Evolutionary conservation across 1,140 invertebrate species (phyloP), one percentile per base, ranked within the genome.

Genomic region (Scaptomyza montana): DNA sequence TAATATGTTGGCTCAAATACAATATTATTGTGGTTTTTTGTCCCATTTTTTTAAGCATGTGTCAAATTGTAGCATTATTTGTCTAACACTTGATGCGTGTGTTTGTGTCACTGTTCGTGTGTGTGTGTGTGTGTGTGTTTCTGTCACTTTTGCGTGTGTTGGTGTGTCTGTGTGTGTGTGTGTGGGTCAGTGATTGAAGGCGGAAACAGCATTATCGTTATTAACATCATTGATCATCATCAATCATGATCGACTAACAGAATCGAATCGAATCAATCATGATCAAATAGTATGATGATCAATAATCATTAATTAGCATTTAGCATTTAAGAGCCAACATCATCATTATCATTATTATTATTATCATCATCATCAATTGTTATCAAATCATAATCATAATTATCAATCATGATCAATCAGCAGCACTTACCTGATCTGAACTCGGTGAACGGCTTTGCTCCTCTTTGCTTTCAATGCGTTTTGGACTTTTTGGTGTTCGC

Each of bases 401-500:
- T 36, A 28, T 56, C 28, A 36, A 33, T 64, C 9, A 57, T 59
- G 56, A 71, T 65, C 62, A 66, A 63, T 50, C 55, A 36, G 19
- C 55, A 21, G 25, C 84, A 92, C 92, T 94, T 95, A 97, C 97
- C 96, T 98, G 97, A 93, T 98, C 97, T 92, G 96, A 96, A 90
- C 96, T 97, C 47, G 97, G 97, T 90, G 97, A 98, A 90, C 96
- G 94, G 69, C 95, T 95, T 92, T 96, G 93, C 89, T 95, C 94
- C 73, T 95, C 94, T 85, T 95, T 94, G 67, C 78, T 92, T 54
- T 94, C 93, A 84, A 92, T 93, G 39, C 94, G 93, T 91, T 97
- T 97, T 1, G 97, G 97, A 81, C 96, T 97, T 53, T 96, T 94
- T 49, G 97, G 95, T 46, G 95, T 95, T 75, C 97, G 93, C 84